Evolutionary conservation across 2,797 vertebrate species (phyloP).

Genomic region (Gymnopithys bicolor): DNA sequence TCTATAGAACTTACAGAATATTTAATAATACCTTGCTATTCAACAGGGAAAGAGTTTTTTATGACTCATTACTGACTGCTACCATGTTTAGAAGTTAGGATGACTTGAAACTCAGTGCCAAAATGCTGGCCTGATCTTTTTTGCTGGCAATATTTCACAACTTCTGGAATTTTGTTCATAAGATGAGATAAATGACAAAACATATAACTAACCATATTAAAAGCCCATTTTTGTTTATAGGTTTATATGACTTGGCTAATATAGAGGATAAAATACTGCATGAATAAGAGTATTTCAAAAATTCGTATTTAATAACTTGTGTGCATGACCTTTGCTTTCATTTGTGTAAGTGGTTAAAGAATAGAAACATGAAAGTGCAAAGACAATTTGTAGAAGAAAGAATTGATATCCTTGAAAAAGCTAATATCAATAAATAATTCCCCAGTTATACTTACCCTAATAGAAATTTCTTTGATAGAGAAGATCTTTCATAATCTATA

Average conservation of each 20-base stretch:
- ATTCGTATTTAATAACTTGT: neutral
- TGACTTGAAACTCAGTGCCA: neutral
- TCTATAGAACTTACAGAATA: neutral
- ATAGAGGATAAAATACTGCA: neutral
- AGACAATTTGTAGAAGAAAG: neutral
- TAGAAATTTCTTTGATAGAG: neutral
- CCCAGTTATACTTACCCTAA: neutral
- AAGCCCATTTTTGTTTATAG: neutral
- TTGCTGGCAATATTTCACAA: neutral
- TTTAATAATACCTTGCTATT: neutral
- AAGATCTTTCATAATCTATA: neutral
- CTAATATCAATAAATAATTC: slow-evolving; percentile 9
- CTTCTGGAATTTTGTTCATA: neutral
- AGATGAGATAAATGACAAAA: neutral
- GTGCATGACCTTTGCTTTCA: slow-evolving; percentile 10
- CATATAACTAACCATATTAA: neutral
- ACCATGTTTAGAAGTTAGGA: neutral
- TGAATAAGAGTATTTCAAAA: neutral
- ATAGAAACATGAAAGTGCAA: neutral
- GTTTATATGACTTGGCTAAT: neutral
- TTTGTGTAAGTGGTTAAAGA: slow-evolving; percentile 21
- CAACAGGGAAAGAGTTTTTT: neutral
- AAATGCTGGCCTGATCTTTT: neutral
- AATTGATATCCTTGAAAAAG: neutral
- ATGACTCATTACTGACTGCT: neutral